These are phyloP conservation scores for Tringa solitaria DNA, from an alignment of 2,113 vertebrate species.

Conservation along the genomic window DNA sequence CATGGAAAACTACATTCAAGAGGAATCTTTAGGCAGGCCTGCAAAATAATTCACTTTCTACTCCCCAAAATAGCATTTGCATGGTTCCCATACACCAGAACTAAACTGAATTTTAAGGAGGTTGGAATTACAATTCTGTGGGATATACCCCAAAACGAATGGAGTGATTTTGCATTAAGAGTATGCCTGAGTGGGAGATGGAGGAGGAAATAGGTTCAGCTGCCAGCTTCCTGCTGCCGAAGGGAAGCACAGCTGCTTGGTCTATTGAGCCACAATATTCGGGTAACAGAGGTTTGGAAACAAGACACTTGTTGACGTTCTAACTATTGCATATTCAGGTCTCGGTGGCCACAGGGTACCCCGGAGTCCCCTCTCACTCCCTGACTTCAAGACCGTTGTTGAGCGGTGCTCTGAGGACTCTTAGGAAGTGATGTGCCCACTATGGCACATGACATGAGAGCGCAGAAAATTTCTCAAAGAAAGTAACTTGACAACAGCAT, in stretches of 20 bases:
- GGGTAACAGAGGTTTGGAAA: background rate
- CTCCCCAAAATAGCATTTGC: conserved; percentile 3
- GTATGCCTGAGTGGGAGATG: background rate
- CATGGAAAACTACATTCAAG: background rate
- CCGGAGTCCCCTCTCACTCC: accelerated
- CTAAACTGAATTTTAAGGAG: conserved; percentile 50
- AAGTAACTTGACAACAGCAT: background rate
- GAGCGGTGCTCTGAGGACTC: background rate
- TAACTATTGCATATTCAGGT: background rate
- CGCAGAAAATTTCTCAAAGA: background rate
- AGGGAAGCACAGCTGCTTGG: conserved; percentile 14
- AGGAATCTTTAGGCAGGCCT: background rate
- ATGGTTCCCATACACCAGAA: conserved; percentile 4
- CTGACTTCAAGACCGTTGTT: background rate
- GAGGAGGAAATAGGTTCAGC: background rate
- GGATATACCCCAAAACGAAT: conserved; percentile 15
- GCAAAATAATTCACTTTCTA: conserved; percentile 17
- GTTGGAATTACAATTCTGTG: conserved; percentile 31
- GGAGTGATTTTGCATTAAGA: conserved; percentile 6
- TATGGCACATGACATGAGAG: background rate
- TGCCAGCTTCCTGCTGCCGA: conserved; percentile 25
- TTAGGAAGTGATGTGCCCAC: background rate
- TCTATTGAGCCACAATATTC: background rate
- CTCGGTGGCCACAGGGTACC: background rate
- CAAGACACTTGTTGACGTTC: accelerated